Evolutionary conservation across 2,888 invertebrate genomes (phyloP).

Genomic region (Holacanthella duospinosa): DNA sequence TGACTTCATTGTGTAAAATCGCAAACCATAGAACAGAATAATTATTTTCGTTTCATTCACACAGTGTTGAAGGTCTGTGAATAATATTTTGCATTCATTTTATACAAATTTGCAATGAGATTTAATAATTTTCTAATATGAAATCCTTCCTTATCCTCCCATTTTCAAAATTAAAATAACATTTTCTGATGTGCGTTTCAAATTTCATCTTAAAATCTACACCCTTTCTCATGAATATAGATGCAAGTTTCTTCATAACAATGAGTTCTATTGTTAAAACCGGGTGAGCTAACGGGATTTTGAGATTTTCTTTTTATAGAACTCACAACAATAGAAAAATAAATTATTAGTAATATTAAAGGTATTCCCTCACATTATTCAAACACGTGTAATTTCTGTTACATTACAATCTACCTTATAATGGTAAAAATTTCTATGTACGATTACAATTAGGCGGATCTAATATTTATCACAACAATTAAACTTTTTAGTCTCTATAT

Average conservation of each 20-base stretch:
- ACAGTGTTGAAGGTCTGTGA: too few relatives aligned
- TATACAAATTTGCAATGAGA: too few relatives aligned
- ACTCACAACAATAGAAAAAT: too few relatives aligned
- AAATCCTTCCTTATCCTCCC: neutral
- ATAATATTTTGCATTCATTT: too few relatives aligned
- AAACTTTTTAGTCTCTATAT: neutral
- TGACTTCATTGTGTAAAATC: too few relatives aligned
- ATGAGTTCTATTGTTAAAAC: neutral
- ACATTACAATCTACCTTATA: neutral
- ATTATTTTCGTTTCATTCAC: too few relatives aligned
- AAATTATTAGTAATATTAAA: neutral
- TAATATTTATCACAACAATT: too few relatives aligned
- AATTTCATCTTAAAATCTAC: neutral
- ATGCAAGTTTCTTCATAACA: too few relatives aligned
- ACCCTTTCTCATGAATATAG: too few relatives aligned
- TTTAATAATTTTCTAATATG: neutral
- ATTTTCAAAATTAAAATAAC: neutral
- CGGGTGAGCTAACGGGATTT: conserved; percentile 2
- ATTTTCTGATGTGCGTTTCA: neutral
- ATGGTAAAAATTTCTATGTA: neutral
- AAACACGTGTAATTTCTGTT: neutral
- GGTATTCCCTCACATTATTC: neutral
- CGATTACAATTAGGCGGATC: neutral
- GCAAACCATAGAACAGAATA: too few relatives aligned
- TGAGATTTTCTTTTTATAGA: neutral